Evolutionary conservation across 2,113 vertebrate species (phyloP).

Genomic region (Ibidorhyncha struthersii): DNA sequence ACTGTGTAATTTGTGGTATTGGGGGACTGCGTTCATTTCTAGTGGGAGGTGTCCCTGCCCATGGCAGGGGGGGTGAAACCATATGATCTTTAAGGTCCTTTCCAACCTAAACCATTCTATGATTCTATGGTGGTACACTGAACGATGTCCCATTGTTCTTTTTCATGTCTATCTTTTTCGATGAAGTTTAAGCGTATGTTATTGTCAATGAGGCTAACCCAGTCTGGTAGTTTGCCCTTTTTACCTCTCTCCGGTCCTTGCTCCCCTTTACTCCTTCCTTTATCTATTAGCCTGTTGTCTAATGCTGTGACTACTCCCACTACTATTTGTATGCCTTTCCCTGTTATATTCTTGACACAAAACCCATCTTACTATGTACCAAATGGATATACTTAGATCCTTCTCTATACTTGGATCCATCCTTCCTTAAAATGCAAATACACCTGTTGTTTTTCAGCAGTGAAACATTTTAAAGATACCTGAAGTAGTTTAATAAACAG

Average conservation of each 20-base stretch:
- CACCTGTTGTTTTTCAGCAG: neutral
- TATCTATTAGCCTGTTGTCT: neutral
- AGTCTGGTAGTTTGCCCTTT: neutral
- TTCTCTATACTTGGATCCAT: neutral
- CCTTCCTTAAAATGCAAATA: neutral
- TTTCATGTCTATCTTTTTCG: neutral
- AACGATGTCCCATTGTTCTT: neutral
- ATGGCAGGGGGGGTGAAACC: neutral
- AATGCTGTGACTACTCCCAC: neutral
- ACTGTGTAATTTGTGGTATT: neutral
- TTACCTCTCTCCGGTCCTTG: neutral
- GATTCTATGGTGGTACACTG: neutral
- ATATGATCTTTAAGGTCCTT: neutral
- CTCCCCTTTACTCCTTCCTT: neutral
- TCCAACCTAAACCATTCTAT: neutral
- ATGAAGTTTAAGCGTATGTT: neutral
- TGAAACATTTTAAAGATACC: neutral
- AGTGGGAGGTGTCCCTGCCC: neutral
- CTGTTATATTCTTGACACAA: neutral
- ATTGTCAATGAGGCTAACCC: neutral
- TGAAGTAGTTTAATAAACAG: neutral
- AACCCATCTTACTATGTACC: neutral
- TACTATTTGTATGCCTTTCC: neutral
- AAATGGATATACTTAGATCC: neutral
- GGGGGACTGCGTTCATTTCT: neutral